phyloP scores from a whole-genome alignment of 2,113 vertebrate genomes.

The Crotalus helleri region DNA sequence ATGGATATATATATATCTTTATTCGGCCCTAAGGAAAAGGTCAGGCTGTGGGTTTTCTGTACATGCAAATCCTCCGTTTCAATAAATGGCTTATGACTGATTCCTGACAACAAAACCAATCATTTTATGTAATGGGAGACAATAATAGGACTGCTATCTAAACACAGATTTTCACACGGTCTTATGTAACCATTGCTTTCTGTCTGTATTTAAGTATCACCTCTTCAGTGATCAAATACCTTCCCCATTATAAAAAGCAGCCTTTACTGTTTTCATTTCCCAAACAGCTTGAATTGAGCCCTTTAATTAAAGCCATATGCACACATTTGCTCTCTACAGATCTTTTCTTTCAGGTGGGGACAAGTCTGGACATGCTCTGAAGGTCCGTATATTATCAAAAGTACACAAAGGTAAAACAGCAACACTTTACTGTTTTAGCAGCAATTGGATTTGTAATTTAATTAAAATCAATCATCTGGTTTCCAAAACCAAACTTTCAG shows the following conservation, averaged over 20 bases:
- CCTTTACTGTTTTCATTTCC: slow-evolving; percentile 53
- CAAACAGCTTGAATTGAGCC: slow-evolving; percentile 46
- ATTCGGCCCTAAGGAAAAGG: not conserved
- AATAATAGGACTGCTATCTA: slow-evolving; percentile 38
- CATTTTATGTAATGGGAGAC: not conserved
- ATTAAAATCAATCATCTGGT: slow-evolving; percentile 54
- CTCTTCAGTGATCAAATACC: slow-evolving; percentile 49
- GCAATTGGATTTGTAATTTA: slow-evolving; percentile 58
- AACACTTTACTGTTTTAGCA: slow-evolving; percentile 52
- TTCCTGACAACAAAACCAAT: not conserved
- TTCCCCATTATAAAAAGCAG: slow-evolving; percentile 37
- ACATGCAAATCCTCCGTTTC: not conserved
- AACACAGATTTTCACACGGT: slow-evolving; percentile 43
- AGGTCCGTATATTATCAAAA: slow-evolving; percentile 51
- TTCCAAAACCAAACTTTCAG: slow-evolving; percentile 37
- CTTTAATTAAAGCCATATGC: slow-evolving; percentile 63
- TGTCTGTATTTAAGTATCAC: slow-evolving; percentile 38
- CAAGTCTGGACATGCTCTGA: slow-evolving; percentile 62
- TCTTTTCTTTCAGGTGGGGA: slow-evolving; percentile 63
- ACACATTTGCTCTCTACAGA: slow-evolving; percentile 54
- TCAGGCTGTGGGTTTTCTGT: not conserved
- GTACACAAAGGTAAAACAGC: slow-evolving; percentile 57
- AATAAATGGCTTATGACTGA: not conserved
- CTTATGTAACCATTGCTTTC: slow-evolving; percentile 41
- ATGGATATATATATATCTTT: not conserved